Percentiles rank a stretch among this genome's conserved stretches.
phyloP scores from a whole-genome alignment of 2,113 vertebrate genomes.

The Python bivittatus region DNA sequence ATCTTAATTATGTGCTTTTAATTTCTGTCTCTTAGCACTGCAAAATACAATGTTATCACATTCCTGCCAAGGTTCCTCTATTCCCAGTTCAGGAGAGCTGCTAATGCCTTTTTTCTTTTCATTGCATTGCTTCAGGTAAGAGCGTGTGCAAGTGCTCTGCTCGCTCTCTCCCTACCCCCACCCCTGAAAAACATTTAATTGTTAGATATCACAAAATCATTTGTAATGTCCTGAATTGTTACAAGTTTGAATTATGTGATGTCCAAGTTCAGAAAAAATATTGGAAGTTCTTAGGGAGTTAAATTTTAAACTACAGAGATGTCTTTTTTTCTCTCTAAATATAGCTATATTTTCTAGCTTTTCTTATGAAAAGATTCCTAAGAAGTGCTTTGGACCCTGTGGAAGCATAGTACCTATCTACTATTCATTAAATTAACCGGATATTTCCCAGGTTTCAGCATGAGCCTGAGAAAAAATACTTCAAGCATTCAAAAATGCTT shows the following conservation, averaged over 20 bases:
- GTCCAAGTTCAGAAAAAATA: neutral
- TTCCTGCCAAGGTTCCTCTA: slow-evolving; percentile 98
- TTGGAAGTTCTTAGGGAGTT: neutral
- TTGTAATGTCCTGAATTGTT: neutral
- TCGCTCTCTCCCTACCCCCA: neutral
- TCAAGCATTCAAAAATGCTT: too few species aligned
- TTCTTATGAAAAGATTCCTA: neutral
- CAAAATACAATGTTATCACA: slow-evolving; percentile 97
- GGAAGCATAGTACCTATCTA: neutral
- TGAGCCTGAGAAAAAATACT: neutral
- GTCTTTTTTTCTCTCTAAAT: neutral
- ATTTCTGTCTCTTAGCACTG: slow-evolving; percentile 85
- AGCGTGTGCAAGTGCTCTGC: neutral
- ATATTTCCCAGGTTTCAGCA: neutral
- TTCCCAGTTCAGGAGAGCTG: slow-evolving; percentile 98
- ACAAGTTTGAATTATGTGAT: neutral
- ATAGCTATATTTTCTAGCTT: neutral
- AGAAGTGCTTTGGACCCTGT: neutral
- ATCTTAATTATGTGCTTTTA: slow-evolving; percentile 31
- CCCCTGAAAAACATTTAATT: neutral
- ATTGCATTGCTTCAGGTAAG: slow-evolving; percentile 98
- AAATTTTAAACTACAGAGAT: neutral
- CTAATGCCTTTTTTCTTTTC: slow-evolving; percentile 98
- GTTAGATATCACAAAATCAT: neutral
- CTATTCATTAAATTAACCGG: neutral